phyloP scores from a whole-genome alignment of 1,140 invertebrate species.

The Globodera ellingtonae region DNA sequence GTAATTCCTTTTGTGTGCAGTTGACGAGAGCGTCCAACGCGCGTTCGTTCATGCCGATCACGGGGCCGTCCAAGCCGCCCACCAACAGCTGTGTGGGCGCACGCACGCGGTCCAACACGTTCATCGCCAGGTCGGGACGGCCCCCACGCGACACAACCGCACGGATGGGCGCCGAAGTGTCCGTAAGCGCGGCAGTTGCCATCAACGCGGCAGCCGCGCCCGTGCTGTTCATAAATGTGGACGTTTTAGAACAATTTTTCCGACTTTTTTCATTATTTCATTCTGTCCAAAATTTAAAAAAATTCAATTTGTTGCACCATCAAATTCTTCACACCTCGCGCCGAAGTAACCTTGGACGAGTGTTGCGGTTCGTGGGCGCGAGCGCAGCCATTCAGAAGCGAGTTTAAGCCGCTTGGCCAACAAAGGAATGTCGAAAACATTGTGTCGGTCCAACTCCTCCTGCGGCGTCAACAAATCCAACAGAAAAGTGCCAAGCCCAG shows the following conservation, averaged over 20 bases:
- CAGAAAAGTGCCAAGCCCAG: conserved; percentile 22
- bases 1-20: conserved; percentile 25
- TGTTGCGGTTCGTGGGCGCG: conserved; percentile 6
- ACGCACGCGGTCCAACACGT: conserved; percentile 15
- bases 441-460: conserved; percentile 15
- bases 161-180: neutral
- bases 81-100: conserved; percentile 19
- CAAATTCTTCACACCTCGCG: conserved; percentile 1
- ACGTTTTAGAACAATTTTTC: neutral
- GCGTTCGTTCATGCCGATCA: conserved; percentile 27
- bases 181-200: conserved; percentile 2
- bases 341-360: conserved; percentile 18
- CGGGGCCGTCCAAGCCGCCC: conserved; percentile 18
- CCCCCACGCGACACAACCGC: conserved; percentile 30
- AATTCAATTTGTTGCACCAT: no score
- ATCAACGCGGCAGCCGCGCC: conserved; percentile 23
- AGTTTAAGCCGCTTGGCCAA: conserved; percentile 19
- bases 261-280: neutral
- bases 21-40: conserved; percentile 14
- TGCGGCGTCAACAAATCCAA: conserved; percentile 18
- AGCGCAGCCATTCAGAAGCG: conserved; percentile 18
- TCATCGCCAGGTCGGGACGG: conserved; percentile 23
- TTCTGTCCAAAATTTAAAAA: neutral
- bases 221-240: conserved; percentile 2
- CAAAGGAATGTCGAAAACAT: conserved; percentile 28